Base-by-base conservation (phyloP, 2,888 invertebrate genomes). In the Esperia sulphurella region DNA sequence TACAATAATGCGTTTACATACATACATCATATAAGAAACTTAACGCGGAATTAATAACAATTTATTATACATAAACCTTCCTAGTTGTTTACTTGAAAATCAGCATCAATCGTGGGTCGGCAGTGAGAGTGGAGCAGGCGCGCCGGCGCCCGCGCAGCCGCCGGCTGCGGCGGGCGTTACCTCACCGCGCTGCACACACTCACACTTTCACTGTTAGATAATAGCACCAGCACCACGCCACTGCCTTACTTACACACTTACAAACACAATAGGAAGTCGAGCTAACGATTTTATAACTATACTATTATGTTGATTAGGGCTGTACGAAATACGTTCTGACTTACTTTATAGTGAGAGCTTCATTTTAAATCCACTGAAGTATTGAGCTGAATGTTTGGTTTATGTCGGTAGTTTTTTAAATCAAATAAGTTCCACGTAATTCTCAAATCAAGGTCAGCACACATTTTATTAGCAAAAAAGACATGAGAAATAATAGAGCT, bases 131-230 rank as follows among this genome's bases (percentile, higher is more conserved):
- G 79, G 68, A 63, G 58, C 61, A 57, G 54, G 57, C 46, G 54
- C 57, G 58, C 57, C 61, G 14, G 68, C 68, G 59, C 58, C 61
- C 14, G 39, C 39, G 39, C 39, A 39, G 39, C 39, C 31, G 8
- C 73, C 72, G 67, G n/a, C n/a, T n/a, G n/a, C n/a, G n/a, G n/a
- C n/a, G 70, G 65, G 63, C 61, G 65, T 88, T 87, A 78, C 87
- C 83, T 86, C 87, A 87, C 53, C 75, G 62, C 83, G 74, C 86
- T 83, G 74, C 86, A 85, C 86, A 87, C 83, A 80, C 78, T 75
- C 81, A 80, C 79, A 85, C 85, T 86, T 85, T 83, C 83, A 84
- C 83, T 86, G 79, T 88, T 89, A 87, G 86, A 86, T 88, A 87
- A 89, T 81, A 79, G 66, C 68, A 79, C 82, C 62, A 79, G 66